Percentiles rank a stretch among this genome's conserved stretches.
phyloP scores from a whole-genome alignment of 2,797 vertebrate species.

The Poeciliopsis turneri region DNA sequence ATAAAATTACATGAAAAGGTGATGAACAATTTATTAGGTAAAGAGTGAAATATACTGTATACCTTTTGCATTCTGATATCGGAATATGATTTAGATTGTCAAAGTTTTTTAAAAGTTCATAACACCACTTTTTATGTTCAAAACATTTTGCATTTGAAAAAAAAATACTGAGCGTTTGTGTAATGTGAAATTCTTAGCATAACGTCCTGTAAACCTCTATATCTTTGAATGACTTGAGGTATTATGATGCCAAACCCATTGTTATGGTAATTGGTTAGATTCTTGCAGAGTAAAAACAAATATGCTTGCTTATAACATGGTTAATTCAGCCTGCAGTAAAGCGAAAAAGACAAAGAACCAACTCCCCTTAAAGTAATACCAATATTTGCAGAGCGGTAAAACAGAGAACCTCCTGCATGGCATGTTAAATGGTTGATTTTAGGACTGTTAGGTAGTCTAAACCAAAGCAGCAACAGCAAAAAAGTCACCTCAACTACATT shows the following conservation, averaged over 20 bases:
- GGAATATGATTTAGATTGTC: slow-evolving; percentile 31
- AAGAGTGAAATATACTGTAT: background rate
- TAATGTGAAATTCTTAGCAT: slow-evolving; percentile 45
- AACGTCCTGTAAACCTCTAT: slow-evolving; percentile 62
- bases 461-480: slow-evolving; percentile 19
- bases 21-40: background rate
- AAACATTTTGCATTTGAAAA: slow-evolving; percentile 26
- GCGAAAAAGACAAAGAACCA: background rate
- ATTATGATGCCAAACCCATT: slow-evolving; percentile 58
- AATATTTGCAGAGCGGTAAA: slow-evolving; percentile 27
- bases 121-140: slow-evolving; percentile 31
- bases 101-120: slow-evolving; percentile 33
- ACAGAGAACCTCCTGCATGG: slow-evolving; percentile 67
- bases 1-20: background rate
- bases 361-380: slow-evolving; percentile 33
- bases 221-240: slow-evolving; percentile 67
- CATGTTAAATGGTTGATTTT: slow-evolving; percentile 64
- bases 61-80: slow-evolving; percentile 15
- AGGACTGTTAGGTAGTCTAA: slow-evolving; percentile 31
- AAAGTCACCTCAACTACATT: slow-evolving; percentile 21
- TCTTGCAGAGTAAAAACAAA: slow-evolving; percentile 32
- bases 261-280: slow-evolving; percentile 58
- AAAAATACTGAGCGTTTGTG: slow-evolving; percentile 32
- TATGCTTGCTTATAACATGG: slow-evolving; percentile 51
- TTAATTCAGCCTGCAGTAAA: slow-evolving; percentile 43